Percentiles rank a stretch among this genome's conserved stretches.
phyloP scores from a whole-genome alignment of 2,797 vertebrate genomes.

The Pseudochirops cupreus region DNA sequence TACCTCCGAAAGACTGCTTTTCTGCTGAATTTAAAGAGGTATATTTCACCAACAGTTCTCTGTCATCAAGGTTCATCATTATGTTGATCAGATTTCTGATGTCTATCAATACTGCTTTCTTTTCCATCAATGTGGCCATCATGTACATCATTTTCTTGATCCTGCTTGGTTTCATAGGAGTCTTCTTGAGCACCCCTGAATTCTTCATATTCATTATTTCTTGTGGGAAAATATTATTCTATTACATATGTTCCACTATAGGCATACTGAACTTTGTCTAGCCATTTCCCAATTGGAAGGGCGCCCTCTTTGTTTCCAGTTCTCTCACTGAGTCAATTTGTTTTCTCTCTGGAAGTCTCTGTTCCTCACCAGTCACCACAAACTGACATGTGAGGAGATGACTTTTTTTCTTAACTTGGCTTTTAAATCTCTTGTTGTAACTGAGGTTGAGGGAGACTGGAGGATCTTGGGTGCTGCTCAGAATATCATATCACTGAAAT shows the following conservation, averaged over 20 bases:
- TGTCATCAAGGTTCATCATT: neutral
- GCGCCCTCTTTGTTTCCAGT: neutral
- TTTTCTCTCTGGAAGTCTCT: neutral
- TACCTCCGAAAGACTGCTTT: neutral
- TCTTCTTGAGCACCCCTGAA: neutral
- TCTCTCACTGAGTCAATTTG: neutral
- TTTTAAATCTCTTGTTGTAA: neutral
- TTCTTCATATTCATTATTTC: neutral
- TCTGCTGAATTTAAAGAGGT: neutral
- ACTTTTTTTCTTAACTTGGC: neutral
- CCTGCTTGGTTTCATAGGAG: neutral
- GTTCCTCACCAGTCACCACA: neutral
- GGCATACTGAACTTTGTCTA: neutral
- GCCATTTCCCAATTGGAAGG: neutral
- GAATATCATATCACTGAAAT: neutral
- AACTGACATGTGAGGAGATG: neutral
- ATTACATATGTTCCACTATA: neutral
- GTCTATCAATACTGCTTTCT: neutral
- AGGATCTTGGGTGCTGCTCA: neutral
- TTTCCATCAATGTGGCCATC: neutral
- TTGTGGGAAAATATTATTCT: neutral
- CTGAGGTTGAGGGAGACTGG: neutral
- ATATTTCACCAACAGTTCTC: neutral
- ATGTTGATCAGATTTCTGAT: neutral
- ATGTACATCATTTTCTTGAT: neutral